These are phyloP conservation scores for Porites divaricata DNA, from an alignment of 92 coral and sea anemone genomes.

Conservation along the genomic window DNA sequence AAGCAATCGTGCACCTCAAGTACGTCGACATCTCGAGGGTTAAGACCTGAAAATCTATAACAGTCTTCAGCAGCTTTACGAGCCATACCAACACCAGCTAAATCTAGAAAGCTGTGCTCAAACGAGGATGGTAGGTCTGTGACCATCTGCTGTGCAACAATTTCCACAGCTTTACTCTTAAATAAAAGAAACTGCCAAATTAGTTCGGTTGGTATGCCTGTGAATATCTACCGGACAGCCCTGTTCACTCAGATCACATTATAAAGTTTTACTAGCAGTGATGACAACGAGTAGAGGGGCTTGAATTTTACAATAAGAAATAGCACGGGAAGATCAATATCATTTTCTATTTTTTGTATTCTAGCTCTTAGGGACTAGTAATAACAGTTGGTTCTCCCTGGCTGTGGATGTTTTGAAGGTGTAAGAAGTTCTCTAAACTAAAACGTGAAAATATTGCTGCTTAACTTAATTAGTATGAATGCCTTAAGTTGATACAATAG, in stretches of 20 bases:
- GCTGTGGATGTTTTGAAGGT: no score
- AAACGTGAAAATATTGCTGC: no score
- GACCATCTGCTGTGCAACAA: conserved; percentile 87
- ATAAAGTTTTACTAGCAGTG: no score
- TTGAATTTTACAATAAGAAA: no score
- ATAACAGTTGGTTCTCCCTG: no score
- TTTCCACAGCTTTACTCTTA: conserved; percentile 83
- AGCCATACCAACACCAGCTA: conserved; percentile 84
- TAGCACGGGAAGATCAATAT: no score
- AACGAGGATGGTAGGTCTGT: conserved; percentile 87
- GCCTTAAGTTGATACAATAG: no score
- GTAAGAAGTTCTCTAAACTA: no score
- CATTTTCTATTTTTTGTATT: no score
- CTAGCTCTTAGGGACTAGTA: no score
- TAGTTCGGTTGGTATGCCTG: conserved; percentile 70
- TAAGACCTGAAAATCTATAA: conserved; percentile 65
- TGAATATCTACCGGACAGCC: conserved; percentile 71
- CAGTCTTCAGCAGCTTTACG: conserved; percentile 80
- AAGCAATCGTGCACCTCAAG: conserved; percentile 88
- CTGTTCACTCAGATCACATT: conserved; percentile 36
- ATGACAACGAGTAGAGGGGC: no score
- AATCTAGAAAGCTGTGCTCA: conserved; percentile 67
- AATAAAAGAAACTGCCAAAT: not conserved
- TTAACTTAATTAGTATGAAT: no score
- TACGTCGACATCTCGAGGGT: conserved; percentile 73